Conservation (phyloP, 1,140 invertebrate genomes). For the Portunus trituberculatus region DNA sequence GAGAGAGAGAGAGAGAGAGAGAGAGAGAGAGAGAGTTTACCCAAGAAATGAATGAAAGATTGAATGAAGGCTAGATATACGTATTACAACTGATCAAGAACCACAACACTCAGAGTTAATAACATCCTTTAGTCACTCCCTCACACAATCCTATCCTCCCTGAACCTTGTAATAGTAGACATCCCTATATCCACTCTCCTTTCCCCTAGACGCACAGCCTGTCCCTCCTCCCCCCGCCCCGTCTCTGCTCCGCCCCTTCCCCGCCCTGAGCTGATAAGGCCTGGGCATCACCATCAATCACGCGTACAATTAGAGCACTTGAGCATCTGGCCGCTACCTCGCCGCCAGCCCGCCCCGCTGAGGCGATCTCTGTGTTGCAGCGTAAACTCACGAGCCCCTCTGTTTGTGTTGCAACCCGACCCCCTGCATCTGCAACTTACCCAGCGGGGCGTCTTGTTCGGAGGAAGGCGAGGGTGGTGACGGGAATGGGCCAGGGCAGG, state of each 20-base stretch:
- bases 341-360: conserved; percentile 32
- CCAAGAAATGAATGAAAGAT: too few species aligned
- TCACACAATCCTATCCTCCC: too few species aligned
- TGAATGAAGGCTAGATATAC: too few species aligned
- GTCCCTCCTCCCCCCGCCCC: neutral
- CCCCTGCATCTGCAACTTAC: conserved; percentile 51
- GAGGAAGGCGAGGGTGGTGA: neutral
- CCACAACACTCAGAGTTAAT: too few species aligned
- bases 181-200: too few species aligned
- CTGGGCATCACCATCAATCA: conserved; percentile 41
- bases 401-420: conserved; percentile 61
- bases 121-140: too few species aligned
- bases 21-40: too few species aligned
- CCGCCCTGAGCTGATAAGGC: neutral
- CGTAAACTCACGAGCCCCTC: conserved; percentile 63
- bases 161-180: too few species aligned
- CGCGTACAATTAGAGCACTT: conserved; percentile 47
- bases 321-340: conserved; percentile 18
- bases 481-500: neutral
- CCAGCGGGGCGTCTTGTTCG: conserved; percentile 53
- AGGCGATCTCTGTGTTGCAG: conserved; percentile 50
- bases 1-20: too few species aligned
- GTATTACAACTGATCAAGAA: too few species aligned
- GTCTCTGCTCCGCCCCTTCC: neutral
- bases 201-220: too few species aligned